phyloP scores from a whole-genome alignment of 1,140 invertebrate genomes.

The Neelides sp. region DNA sequence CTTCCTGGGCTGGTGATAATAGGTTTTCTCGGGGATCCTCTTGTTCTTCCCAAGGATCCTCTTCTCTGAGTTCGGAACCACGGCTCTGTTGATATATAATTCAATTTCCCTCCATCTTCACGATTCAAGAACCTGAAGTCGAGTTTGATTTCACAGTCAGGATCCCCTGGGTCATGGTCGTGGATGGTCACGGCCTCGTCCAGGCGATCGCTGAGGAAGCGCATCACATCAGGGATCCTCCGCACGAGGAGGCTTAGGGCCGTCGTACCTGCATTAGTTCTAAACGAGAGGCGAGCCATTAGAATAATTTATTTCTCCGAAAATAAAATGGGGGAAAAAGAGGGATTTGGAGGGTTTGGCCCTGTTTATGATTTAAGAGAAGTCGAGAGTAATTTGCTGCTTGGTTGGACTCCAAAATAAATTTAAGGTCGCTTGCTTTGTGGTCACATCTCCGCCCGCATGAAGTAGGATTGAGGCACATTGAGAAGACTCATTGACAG shows the following conservation, averaged over 20 bases:
- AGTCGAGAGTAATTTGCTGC: neutral
- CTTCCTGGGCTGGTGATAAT: constrained; percentile 23
- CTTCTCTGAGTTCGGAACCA: constrained; percentile 27
- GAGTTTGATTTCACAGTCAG: constrained; percentile 64
- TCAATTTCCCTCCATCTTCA: neutral
- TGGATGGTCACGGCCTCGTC: constrained; percentile 61
- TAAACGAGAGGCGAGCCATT: constrained; percentile 4
- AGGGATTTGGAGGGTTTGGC: too few relatives aligned
- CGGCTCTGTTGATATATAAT: constrained; percentile 15
- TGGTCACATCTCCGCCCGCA: constrained; percentile 67
- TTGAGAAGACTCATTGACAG: constrained; percentile 63
- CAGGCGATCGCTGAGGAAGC: constrained; percentile 53
- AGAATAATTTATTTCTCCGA: too few relatives aligned
- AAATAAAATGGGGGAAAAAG: too few relatives aligned
- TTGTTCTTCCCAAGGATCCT: constrained; percentile 2
- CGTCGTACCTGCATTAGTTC: constrained; percentile 64
- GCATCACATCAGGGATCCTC: constrained; percentile 62
- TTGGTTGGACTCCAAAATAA: neutral
- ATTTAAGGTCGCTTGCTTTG: constrained; percentile 33
- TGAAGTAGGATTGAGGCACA: constrained; percentile 59
- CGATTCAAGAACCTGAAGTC: constrained; percentile 45
- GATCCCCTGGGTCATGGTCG: constrained; percentile 66
- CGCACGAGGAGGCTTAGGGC: constrained; percentile 65
- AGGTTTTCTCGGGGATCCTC: constrained; percentile 11
- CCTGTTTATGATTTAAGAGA: neutral